A percentile compares a stretch with the other conserved stretches of the same genome.
These are phyloP conservation scores for Borostomias antarcticus DNA, from an alignment of 2,797 vertebrate species.

Conservation along the genomic window DNA sequence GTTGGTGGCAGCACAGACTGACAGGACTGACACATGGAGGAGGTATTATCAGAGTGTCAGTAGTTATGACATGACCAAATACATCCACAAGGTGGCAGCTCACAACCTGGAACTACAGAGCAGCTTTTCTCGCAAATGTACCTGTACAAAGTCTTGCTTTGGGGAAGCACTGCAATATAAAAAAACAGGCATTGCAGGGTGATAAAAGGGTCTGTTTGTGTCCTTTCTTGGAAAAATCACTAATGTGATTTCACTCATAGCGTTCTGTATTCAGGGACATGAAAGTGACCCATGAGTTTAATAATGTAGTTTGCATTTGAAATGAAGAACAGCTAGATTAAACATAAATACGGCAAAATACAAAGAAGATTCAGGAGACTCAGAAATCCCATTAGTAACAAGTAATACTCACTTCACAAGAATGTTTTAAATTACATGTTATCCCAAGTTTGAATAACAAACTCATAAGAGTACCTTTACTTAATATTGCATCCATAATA, in stretches of 20 bases:
- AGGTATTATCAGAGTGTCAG: neutral
- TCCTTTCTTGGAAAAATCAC: neutral
- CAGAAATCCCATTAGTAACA: constrained; percentile 80
- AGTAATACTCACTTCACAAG: constrained; percentile 87
- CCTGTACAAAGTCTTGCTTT: too few relatives aligned
- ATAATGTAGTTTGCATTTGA: neutral
- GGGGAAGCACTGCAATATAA: too few relatives aligned
- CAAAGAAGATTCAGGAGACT: constrained; percentile 99
- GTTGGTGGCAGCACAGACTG: too few relatives aligned
- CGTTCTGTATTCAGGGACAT: too few relatives aligned
- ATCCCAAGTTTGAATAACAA: constrained; percentile 80
- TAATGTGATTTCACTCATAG: neutral
- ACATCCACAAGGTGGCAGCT: constrained; percentile 54
- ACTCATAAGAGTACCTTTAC: constrained; percentile 79
- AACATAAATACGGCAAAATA: constrained; percentile 97
- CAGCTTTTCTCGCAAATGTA: neutral
- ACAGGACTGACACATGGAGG: too few relatives aligned
- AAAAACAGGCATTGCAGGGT: too few relatives aligned
- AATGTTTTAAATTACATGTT: constrained; percentile 82
- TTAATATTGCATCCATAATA: constrained; percentile 83
- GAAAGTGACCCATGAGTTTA: neutral
- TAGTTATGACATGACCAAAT: constrained; percentile 18
- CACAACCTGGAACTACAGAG: neutral
- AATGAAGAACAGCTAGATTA: constrained; percentile 35
- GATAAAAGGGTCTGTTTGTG: neutral